Conservation (phyloP, 2,797 vertebrate species). For the Sitta carolinensis region DNA sequence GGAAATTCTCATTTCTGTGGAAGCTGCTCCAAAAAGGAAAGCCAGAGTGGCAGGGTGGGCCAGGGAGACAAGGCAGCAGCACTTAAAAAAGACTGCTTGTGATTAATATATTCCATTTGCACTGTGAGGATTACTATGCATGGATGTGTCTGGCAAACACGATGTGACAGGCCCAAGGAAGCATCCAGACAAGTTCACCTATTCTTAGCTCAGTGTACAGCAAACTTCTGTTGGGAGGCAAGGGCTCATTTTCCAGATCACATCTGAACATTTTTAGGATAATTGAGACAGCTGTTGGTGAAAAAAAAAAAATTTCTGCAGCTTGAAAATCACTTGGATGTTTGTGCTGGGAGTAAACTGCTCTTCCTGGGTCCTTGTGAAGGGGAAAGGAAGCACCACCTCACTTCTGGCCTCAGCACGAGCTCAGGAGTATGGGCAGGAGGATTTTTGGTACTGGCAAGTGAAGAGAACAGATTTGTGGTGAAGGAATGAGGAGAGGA, state of each 20-base stretch:
- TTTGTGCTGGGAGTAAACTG: background rate
- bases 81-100: background rate
- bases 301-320: background rate
- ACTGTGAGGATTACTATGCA: background rate
- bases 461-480: background rate
- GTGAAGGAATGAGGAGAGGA: background rate
- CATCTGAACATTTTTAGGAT: background rate
- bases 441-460: background rate
- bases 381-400: background rate
- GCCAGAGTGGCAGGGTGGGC: background rate
- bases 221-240: background rate
- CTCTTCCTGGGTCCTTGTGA: background rate
- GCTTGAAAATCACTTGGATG: background rate
- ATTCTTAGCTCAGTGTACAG: constrained; percentile 10
- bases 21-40: background rate
- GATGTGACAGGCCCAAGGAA: background rate
- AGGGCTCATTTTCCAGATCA: constrained; percentile 2
- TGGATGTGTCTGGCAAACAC: background rate
- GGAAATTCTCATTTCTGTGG: background rate
- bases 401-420: background rate
- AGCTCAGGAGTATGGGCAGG: background rate
- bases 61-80: background rate
- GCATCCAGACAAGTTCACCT: background rate
- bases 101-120: constrained; percentile 1
- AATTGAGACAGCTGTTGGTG: constrained; percentile 11